These are phyloP conservation scores for Zosterops hypoxanthus DNA, from an alignment of 2,113 vertebrate species.

Conservation along the genomic window DNA sequence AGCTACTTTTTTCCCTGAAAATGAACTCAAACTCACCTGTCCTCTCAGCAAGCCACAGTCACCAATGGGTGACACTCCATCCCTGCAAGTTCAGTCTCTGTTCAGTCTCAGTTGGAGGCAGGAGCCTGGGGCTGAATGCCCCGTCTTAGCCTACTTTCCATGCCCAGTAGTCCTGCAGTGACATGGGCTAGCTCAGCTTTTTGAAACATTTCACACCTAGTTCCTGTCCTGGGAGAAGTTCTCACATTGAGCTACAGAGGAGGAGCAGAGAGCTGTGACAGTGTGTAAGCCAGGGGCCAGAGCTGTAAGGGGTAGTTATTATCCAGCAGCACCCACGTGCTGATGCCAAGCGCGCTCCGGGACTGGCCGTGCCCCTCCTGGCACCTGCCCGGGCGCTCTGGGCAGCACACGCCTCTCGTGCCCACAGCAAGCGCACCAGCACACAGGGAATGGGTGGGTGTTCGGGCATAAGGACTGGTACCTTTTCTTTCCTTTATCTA, in stretches of 20 bases:
- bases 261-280: background rate
- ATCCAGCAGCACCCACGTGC: rapidly evolving
- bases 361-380: rapidly evolving
- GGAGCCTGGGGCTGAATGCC: background rate
- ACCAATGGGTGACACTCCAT: background rate
- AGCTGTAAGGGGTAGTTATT: background rate
- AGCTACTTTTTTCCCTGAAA: background rate
- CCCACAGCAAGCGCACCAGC: background rate
- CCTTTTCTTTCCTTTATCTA: background rate
- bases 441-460: rapidly evolving
- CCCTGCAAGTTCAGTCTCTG: background rate
- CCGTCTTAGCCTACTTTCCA: rapidly evolving
- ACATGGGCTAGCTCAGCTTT: background rate
- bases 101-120: background rate
- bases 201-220: background rate
- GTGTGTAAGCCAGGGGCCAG: background rate
- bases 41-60: background rate
- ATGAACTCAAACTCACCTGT: background rate
- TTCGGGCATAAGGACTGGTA: background rate
- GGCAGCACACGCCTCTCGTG: rapidly evolving
- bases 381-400: background rate
- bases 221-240: background rate
- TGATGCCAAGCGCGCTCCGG: rapidly evolving
- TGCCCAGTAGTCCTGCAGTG: background rate
- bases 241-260: rapidly evolving